These are phyloP conservation scores for Tenthredo scrophulariae DNA, from an alignment of 2,888 invertebrate species.

Conservation along the genomic window DNA sequence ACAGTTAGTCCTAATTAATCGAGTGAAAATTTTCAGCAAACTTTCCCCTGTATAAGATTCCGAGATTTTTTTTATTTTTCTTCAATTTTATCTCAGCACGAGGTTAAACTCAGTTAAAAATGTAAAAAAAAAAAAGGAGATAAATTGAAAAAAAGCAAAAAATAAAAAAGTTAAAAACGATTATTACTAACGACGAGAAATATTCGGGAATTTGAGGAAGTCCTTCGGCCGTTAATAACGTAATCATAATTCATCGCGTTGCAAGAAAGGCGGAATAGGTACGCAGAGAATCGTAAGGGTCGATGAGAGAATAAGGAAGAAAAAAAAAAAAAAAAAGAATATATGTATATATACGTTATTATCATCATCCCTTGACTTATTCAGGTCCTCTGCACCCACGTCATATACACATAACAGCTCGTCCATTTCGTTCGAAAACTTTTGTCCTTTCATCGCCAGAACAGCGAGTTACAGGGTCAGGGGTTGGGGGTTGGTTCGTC, in stretches of 20 bases:
- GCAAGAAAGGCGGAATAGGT: not conserved
- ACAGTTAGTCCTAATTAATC: not conserved
- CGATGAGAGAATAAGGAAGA: not conserved
- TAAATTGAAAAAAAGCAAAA: not conserved
- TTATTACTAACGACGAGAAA: slow-evolving; percentile 10
- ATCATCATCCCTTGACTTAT: slow-evolving; percentile 31
- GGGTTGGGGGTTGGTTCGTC: not conserved
- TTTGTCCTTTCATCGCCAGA: slow-evolving; percentile 49
- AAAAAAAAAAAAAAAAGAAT: slow-evolving; percentile 6
- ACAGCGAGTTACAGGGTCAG: not conserved
- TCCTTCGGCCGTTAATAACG: slow-evolving; percentile 17
- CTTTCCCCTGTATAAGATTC: not conserved
- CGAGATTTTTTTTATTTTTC: not conserved
- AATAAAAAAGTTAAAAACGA: not conserved
- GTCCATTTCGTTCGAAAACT: slow-evolving; percentile 42
- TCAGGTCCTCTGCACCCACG: slow-evolving; percentile 20
- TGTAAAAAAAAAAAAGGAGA: not conserved
- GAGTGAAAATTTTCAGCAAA: not conserved
- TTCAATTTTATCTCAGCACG: not conserved
- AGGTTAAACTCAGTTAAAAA: not conserved
- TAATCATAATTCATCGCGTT: slow-evolving; percentile 36
- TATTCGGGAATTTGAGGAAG: not conserved
- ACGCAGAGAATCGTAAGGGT: slow-evolving; percentile 13
- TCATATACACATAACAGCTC: slow-evolving; percentile 29
- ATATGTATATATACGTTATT: not conserved